These are phyloP conservation scores for Camponotus pennsylvanicus DNA, from an alignment of 1,140 invertebrate species.

Conservation along the genomic window DNA sequence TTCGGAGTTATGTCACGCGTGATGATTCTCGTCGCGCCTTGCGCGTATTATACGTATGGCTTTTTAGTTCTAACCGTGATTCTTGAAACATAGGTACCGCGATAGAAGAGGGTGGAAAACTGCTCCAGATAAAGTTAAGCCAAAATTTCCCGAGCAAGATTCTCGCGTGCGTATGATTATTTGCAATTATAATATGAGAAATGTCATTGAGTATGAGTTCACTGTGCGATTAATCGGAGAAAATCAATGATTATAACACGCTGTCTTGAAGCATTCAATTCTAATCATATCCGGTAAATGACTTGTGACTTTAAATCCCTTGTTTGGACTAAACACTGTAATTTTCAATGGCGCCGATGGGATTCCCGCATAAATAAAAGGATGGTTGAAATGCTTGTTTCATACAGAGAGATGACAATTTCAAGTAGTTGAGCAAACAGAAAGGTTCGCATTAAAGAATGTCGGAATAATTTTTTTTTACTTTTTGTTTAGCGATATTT, in stretches of 20 bases:
- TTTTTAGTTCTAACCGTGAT: slow-evolving; percentile 63
- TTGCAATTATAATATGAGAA: slow-evolving; percentile 6
- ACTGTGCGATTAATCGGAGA: slow-evolving; percentile 3
- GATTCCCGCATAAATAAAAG: slow-evolving; percentile 7
- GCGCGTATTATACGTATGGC: slow-evolving; percentile 45
- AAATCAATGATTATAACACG: not conserved
- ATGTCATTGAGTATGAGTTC: not conserved
- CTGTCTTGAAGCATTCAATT: slow-evolving; percentile 39
- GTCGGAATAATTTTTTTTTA: not conserved
- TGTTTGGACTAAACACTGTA: slow-evolving; percentile 61
- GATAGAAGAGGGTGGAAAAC: not conserved
- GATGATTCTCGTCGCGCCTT: slow-evolving; percentile 74
- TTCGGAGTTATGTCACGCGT: slow-evolving; percentile 79
- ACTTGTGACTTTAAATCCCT: slow-evolving; percentile 60
- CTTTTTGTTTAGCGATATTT: not conserved
- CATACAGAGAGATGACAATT: not conserved
- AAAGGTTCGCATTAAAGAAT: not conserved
- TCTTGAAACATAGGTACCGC: slow-evolving; percentile 34
- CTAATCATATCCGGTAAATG: slow-evolving; percentile 53
- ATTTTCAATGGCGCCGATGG: slow-evolving; percentile 62
- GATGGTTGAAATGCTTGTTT: not conserved
- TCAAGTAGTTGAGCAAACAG: slow-evolving; percentile 1
- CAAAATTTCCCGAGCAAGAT: not conserved
- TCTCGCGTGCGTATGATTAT: too few species aligned
- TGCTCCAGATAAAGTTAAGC: not conserved